Evolutionary conservation across 2,888 invertebrate genomes (phyloP).

Genomic region (Lepidocyrtinus sp.): DNA sequence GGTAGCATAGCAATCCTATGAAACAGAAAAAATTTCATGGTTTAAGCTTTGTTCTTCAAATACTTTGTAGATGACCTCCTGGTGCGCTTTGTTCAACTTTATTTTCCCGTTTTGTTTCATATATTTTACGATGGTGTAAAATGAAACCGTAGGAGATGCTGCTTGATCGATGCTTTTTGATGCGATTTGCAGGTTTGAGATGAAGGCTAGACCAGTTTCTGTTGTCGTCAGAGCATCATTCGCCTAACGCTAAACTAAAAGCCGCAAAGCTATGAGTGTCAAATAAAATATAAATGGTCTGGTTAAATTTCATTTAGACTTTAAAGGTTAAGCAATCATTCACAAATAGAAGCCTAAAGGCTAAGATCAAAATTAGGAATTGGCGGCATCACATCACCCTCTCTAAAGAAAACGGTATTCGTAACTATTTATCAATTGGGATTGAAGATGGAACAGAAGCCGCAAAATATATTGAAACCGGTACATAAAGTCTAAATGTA

Average conservation of each 20-base stretch:
- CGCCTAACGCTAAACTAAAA: too few species aligned
- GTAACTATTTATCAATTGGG: too few species aligned
- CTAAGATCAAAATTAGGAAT: background rate
- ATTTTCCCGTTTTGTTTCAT: background rate
- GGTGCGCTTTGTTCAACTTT: slow-evolving; percentile 39
- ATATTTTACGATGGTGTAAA: background rate
- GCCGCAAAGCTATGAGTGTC: background rate
- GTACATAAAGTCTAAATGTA: too few species aligned
- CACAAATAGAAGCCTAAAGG: background rate
- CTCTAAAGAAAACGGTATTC: too few species aligned
- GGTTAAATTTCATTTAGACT: background rate
- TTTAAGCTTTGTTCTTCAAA: background rate
- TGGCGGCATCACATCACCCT: too few species aligned
- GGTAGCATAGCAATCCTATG: background rate
- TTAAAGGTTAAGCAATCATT: background rate
- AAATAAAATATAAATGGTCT: background rate
- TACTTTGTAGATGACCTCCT: slow-evolving; percentile 16
- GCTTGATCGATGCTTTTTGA: too few species aligned
- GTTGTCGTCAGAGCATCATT: background rate
- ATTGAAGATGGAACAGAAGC: too few species aligned
- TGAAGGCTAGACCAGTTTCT: background rate
- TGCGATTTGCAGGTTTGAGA: too few species aligned
- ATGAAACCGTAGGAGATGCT: background rate
- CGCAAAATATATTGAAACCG: too few species aligned
- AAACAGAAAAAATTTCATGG: background rate